Percentiles rank a stretch among this genome's conserved stretches.
phyloP scores from a whole-genome alignment of 2,888 invertebrate genomes.

The Idaea biselata region DNA sequence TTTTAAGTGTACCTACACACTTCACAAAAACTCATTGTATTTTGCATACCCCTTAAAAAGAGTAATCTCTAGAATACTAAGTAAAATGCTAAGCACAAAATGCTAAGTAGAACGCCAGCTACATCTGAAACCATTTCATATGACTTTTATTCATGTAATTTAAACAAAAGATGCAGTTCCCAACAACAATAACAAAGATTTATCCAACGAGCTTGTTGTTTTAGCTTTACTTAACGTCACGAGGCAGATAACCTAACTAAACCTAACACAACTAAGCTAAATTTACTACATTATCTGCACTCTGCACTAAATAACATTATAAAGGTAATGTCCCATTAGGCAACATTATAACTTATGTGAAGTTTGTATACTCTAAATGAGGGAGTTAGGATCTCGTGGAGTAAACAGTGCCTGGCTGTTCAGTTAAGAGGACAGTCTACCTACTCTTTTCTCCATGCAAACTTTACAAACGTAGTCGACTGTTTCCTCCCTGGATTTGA shows the following conservation, averaged over 20 bases:
- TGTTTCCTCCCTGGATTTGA: too few relatives aligned
- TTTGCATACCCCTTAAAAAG: background rate
- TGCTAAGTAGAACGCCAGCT: background rate
- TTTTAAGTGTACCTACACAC: too few relatives aligned
- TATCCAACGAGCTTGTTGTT: background rate
- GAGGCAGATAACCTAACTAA: background rate
- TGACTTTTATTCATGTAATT: background rate
- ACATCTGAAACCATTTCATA: slow-evolving; percentile 1
- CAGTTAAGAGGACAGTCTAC: too few relatives aligned
- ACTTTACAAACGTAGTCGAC: too few relatives aligned
- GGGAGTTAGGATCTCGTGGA: background rate
- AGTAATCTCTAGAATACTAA: background rate
- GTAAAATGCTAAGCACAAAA: background rate
- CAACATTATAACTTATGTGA: slow-evolving; percentile 24
- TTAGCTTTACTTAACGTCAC: background rate
- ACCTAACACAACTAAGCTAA: background rate
- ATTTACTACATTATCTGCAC: background rate
- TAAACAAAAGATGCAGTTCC: background rate
- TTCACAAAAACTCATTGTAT: too few relatives aligned
- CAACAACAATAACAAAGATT: background rate
- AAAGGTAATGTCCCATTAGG: slow-evolving; percentile 23
- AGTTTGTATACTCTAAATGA: slow-evolving; percentile 16
- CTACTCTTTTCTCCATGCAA: too few relatives aligned
- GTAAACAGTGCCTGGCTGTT: background rate
- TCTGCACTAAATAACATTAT: slow-evolving; percentile 3